phyloP scores from a whole-genome alignment of 1,140 invertebrate genomes.

The Probaryconus sp. region DNA sequence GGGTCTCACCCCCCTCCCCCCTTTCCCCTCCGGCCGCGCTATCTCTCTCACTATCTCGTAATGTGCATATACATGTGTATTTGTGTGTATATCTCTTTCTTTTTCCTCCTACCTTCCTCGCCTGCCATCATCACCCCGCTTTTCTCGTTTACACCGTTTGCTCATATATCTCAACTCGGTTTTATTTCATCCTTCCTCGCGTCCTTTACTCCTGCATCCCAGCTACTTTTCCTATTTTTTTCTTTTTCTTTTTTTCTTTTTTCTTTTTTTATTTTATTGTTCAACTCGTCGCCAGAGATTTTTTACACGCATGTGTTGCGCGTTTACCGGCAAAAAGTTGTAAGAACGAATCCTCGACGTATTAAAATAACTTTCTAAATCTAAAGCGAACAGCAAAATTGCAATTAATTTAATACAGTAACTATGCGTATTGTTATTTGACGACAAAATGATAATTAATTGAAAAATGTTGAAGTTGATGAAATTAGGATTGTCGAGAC shows the following conservation, averaged over 20 bases:
- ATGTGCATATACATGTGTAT: conserved; percentile 22
- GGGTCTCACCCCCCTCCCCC: conserved; percentile 68
- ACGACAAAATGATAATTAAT: no score
- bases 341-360: no score
- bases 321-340: no score
- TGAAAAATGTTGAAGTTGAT: no score
- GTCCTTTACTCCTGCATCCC: conserved; percentile 31
- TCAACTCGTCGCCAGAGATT: conserved; percentile 14
- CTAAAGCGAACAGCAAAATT: no score
- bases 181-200: conserved; percentile 44
- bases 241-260: neutral
- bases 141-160: conserved; percentile 54
- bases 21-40: conserved; percentile 60
- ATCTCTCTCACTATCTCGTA: conserved; percentile 55
- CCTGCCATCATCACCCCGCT: conserved; percentile 50
- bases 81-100: conserved; percentile 43
- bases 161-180: conserved; percentile 55
- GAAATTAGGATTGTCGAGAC: no score
- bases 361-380: no score
- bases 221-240: conserved; percentile 19
- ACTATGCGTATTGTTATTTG: no score
- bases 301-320: conserved; percentile 12
- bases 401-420: no score
- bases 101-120: conserved; percentile 28
- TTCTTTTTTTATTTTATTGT: conserved; percentile 1